A percentile compares a stretch with the other conserved stretches of the same genome.
Conservation (phyloP, 2,888 invertebrate species). For the Eurytoma californica region DNA sequence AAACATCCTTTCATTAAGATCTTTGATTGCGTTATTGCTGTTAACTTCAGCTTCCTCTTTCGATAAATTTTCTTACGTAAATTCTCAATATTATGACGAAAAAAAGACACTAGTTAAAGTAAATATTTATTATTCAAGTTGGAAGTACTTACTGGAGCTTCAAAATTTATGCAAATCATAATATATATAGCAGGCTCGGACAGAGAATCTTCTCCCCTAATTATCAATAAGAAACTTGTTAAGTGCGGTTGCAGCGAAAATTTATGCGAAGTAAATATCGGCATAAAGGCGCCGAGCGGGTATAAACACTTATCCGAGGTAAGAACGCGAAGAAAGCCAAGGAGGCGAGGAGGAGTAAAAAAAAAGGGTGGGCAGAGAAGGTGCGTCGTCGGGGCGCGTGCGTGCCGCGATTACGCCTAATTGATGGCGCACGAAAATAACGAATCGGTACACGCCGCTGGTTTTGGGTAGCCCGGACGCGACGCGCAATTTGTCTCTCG, state of each 20-base stretch:
- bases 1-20: too few species aligned
- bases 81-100: too few species aligned
- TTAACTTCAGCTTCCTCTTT: too few species aligned
- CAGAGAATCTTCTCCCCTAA: too few species aligned
- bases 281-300: constrained; percentile 1
- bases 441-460: background rate
- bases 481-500: background rate
- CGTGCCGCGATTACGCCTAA: constrained; percentile 16
- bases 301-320: constrained; percentile 12
- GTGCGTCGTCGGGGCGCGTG: background rate
- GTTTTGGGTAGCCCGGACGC: background rate
- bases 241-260: background rate
- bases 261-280: background rate
- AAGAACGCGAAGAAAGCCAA: constrained; percentile 14
- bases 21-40: too few species aligned
- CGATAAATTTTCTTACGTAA: too few species aligned
- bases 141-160: too few species aligned
- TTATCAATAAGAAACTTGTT: too few species aligned
- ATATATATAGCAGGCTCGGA: too few species aligned
- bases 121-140: too few species aligned
- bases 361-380: background rate
- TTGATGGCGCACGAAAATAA: constrained; percentile 5
- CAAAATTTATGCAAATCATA: too few species aligned
- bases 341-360: background rate
- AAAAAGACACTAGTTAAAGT: too few species aligned